A percentile compares a stretch with the other conserved stretches of the same genome.
Conservation (phyloP, 37 sponge, comb jelly and placozoan species). For the Axinella damicornis region DNA sequence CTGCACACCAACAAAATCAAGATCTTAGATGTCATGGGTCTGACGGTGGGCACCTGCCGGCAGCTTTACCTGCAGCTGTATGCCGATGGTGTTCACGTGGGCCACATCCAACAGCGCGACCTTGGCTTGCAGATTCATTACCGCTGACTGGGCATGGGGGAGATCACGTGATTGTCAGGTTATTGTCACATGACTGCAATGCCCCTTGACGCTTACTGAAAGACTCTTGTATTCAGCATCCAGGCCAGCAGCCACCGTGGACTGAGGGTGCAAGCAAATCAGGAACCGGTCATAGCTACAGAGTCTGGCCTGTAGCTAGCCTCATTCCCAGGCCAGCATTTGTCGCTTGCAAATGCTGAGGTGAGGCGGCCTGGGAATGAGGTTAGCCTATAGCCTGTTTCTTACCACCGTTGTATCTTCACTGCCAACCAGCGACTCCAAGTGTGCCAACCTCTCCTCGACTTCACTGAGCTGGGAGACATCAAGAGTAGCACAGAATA, state of each 20-base stretch:
- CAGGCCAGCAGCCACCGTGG: constrained; percentile 56
- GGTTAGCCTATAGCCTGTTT: not conserved
- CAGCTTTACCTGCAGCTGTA: constrained; percentile 50
- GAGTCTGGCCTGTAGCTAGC: not conserved
- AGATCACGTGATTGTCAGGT: not conserved
- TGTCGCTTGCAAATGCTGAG: no score
- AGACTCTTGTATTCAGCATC: constrained; percentile 60
- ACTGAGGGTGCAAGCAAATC: constrained; percentile 16
- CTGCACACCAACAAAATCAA: not conserved
- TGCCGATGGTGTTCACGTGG: constrained; percentile 46
- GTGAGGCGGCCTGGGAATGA: not conserved
- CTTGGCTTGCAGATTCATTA: constrained; percentile 69
- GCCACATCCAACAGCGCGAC: constrained; percentile 44
- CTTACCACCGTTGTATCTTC: constrained; percentile 52
- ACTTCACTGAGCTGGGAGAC: constrained; percentile 64
- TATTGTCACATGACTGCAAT: no score
- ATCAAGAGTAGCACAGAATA: not conserved
- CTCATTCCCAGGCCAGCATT: no score
- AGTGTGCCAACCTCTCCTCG: constrained; percentile 44
- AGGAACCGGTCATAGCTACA: not conserved
- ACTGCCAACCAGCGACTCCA: constrained; percentile 64
- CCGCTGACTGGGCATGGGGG: constrained; percentile 40
- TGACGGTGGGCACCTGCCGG: not conserved
- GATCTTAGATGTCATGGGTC: not conserved
- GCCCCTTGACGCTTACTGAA: constrained; percentile 46